Evolutionary conservation across 2,113 vertebrate genomes (phyloP).

Genomic region (Macquaria ambigua): DNA sequence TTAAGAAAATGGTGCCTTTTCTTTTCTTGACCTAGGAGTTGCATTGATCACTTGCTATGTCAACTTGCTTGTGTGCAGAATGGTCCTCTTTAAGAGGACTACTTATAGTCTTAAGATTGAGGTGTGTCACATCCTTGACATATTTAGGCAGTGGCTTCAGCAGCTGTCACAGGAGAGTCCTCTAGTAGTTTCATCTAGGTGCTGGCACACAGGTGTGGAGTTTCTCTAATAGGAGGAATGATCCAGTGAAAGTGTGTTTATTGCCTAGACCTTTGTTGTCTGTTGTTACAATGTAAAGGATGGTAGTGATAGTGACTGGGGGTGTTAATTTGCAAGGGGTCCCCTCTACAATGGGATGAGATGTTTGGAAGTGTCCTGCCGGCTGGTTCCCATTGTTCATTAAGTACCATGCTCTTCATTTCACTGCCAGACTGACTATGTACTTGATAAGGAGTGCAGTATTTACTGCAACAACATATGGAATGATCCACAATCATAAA

Average conservation of each 20-base stretch:
- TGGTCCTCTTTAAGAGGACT: background rate
- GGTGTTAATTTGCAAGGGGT: constrained; percentile 35
- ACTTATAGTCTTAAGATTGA: constrained; percentile 40
- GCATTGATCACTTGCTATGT: background rate
- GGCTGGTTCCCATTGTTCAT: constrained; percentile 45
- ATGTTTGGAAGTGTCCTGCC: constrained; percentile 38
- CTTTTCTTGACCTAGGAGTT: background rate
- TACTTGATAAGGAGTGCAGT: constrained; percentile 28
- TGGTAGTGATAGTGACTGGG: constrained; percentile 7
- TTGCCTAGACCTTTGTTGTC: constrained; percentile 12
- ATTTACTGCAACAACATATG: background rate
- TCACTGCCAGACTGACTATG: constrained; percentile 8
- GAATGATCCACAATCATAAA: constrained; percentile 1
- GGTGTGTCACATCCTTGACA: constrained; percentile 76
- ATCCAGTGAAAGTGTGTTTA: constrained; percentile 21
- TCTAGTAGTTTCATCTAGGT: constrained; percentile 35
- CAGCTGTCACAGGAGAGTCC: constrained; percentile 2
- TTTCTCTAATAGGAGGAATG: constrained; percentile 34
- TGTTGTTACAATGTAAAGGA: constrained; percentile 56
- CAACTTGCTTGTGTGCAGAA: constrained; percentile 2
- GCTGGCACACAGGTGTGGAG: constrained; percentile 43
- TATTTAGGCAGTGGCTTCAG: constrained; percentile 63
- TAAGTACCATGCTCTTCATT: constrained; percentile 29
- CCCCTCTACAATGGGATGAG: constrained; percentile 29
- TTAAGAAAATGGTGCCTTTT: background rate